Base-by-base conservation (phyloP, 2,113 vertebrate genomes). In the Tiliqua scincoides region DNA sequence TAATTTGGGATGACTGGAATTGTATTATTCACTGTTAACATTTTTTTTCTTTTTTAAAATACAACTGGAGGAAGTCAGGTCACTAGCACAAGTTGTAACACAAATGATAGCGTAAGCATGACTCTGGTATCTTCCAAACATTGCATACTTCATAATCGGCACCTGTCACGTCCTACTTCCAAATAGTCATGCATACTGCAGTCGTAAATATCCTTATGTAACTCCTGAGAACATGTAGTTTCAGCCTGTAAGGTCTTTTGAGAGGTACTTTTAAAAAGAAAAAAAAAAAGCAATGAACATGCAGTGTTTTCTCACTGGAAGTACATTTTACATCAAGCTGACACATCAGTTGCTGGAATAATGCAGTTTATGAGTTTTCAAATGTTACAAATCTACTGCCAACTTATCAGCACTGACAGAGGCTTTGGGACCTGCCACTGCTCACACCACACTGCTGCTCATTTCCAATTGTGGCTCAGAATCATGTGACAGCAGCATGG, bases 1-100 rank as follows among this genome's bases (percentile, higher is more conserved):
- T 93, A 90, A 88, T 27, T 72, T 0, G 21, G 54, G 71, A 57
- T 74, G 87, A 74, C 74, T 61, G 23, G 75, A 54, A 25, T 85
- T 83, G 85, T 71, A 30, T 54, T 14, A 62, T 82, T 87, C 30
- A 0, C 81, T 85, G 81, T 89, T 74, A 83, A 15, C 14, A 61
- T 62, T 40, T 11, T 6, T 6, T 72, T 4, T 80, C 77, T 81
- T 84, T 89, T 52, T 52, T 52, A 15, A 68, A 37, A 83, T 63
- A 52, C 12, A 17, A 25, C 43, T 1, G 10, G 68, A 89, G 87
- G 73, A 84, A 37, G 78, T 86, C 85, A 57, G 1, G 77, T 82
- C 52, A 59, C 61, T 43, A n/a, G 23, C 57, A 43, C 52, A 43
- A 59, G 37, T 21, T 81, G 71, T n/a, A n/a, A 68, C 65, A 80